Conservation (phyloP, 2,797 vertebrate species). For the Telmatherina bonti region DNA sequence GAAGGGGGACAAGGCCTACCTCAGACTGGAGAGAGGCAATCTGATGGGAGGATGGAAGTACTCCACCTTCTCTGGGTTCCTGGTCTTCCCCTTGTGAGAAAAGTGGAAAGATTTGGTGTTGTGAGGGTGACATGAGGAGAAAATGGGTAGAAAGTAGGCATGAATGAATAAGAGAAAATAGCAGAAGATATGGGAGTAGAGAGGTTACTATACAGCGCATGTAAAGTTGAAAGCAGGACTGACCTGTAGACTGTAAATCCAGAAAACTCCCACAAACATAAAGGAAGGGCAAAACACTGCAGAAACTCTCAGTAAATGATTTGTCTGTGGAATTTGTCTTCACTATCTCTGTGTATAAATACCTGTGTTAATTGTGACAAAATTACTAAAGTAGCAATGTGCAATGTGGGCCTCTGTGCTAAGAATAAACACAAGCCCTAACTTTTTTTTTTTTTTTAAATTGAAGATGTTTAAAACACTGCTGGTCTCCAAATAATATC, state of each 20-base stretch:
- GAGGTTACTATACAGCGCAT: slow-evolving; percentile 40
- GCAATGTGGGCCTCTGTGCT: slow-evolving; percentile 62
- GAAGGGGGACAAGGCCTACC: slow-evolving; percentile 89
- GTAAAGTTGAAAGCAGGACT: slow-evolving; percentile 45
- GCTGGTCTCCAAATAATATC: slow-evolving; percentile 53
- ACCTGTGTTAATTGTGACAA: slow-evolving; percentile 49
- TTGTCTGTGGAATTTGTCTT: slow-evolving; percentile 33
- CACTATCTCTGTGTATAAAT: slow-evolving; percentile 47
- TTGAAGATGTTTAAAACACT: slow-evolving; percentile 43
- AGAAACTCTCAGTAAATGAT: slow-evolving; percentile 19
- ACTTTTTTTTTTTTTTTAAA: slow-evolving; percentile 21
- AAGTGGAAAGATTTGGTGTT: slow-evolving; percentile 2
- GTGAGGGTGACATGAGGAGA: neutral
- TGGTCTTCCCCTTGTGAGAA: slow-evolving; percentile 88
- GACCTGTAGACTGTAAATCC: slow-evolving; percentile 33
- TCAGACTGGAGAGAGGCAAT: slow-evolving; percentile 89
- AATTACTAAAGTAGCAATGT: slow-evolving; percentile 52
- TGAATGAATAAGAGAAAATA: slow-evolving; percentile 10
- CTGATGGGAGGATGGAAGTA: slow-evolving; percentile 93
- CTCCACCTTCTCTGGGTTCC: slow-evolving; percentile 91
- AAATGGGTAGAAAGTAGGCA: neutral
- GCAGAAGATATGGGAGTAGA: neutral
- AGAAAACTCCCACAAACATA: slow-evolving; percentile 26
- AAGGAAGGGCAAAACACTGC: neutral
- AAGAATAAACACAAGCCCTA: slow-evolving; percentile 35